Percentiles rank a stretch among this genome's conserved stretches.
These are phyloP conservation scores for Microplitis mediator DNA, from an alignment of 1,140 invertebrate genomes.

Conservation along the genomic window DNA sequence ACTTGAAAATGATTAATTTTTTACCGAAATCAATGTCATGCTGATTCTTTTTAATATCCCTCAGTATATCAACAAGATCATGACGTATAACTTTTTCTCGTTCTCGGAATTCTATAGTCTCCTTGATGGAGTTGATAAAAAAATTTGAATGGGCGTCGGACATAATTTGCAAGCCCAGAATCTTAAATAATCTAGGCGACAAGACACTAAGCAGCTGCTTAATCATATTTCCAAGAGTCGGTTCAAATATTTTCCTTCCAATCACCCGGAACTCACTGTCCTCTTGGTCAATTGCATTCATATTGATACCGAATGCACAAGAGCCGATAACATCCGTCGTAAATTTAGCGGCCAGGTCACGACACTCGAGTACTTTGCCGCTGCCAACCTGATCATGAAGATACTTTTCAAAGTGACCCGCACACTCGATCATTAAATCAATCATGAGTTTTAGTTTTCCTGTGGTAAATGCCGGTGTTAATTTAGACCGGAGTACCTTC, in stretches of 20 bases:
- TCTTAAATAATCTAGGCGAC: neutral
- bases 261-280: slow-evolving; percentile 53
- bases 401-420: slow-evolving; percentile 34
- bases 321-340: slow-evolving; percentile 64
- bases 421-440: slow-evolving; percentile 40
- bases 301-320: slow-evolving; percentile 67
- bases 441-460: slow-evolving; percentile 57
- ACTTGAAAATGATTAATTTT: too few species aligned
- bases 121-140: slow-evolving; percentile 9
- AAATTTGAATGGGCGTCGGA: neutral
- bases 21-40: slow-evolving; percentile 20
- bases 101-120: slow-evolving; percentile 57
- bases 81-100: slow-evolving; percentile 50
- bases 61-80: slow-evolving; percentile 64
- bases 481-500: slow-evolving; percentile 45
- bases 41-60: slow-evolving; percentile 40
- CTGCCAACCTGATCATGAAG: slow-evolving; percentile 23
- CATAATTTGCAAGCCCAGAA: neutral
- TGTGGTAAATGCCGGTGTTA: slow-evolving; percentile 56
- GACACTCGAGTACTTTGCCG: slow-evolving; percentile 31
- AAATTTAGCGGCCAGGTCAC: slow-evolving; percentile 53
- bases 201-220: neutral
- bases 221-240: neutral
- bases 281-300: slow-evolving; percentile 57
- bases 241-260: slow-evolving; percentile 43